Conservation (phyloP, 2,797 vertebrate species). For the Melanogrammus aeglefinus region DNA sequence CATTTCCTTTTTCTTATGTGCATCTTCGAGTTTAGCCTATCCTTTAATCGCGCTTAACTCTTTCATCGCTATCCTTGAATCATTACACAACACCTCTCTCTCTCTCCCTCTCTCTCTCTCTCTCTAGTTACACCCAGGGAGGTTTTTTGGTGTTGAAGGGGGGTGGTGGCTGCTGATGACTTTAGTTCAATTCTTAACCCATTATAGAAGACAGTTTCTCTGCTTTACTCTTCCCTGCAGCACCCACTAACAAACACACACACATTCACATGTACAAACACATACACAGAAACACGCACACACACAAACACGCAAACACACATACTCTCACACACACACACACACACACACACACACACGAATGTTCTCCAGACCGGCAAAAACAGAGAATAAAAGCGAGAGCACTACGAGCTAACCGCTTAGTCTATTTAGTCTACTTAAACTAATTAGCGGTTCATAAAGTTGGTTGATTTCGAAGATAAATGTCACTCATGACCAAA, state of each 20-base stretch:
- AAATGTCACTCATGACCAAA: background rate
- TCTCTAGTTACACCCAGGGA: too few relatives aligned
- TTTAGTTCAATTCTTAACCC: constrained; percentile 43
- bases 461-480: too few relatives aligned
- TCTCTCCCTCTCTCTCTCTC: constrained; percentile 10
- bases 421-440: too few relatives aligned
- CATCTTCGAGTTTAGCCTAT: background rate
- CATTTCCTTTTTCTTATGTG: background rate
- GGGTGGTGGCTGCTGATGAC: constrained; percentile 15
- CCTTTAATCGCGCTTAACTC: too few relatives aligned
- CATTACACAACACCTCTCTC: too few relatives aligned
- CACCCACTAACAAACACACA: constrained; percentile 6
- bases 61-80: too few relatives aligned
- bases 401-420: background rate
- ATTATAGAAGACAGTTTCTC: constrained; percentile 55
- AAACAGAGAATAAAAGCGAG: background rate
- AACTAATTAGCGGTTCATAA: too few relatives aligned
- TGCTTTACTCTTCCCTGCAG: constrained; percentile 42
- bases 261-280: background rate
- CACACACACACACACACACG: constrained; percentile 3
- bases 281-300: too few relatives aligned
- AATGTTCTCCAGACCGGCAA: background rate
- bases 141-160: background rate
- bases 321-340: background rate
- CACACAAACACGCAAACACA: too few relatives aligned